phyloP scores from a whole-genome alignment of 92 coral and sea anemone genomes.

The Chrysogorgia sp. region DNA sequence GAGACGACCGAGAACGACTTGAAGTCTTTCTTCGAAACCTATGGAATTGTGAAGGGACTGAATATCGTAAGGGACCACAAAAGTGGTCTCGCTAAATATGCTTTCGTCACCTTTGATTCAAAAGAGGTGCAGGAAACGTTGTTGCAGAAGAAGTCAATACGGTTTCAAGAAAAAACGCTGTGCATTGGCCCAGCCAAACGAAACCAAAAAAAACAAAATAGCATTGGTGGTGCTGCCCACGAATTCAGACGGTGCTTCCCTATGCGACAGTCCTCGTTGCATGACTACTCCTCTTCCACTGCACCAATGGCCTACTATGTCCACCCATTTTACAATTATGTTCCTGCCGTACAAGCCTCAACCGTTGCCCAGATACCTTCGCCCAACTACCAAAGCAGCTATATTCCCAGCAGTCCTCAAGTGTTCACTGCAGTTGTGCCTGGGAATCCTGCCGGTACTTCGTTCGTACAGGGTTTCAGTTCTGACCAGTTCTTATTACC shows the following conservation, averaged over 20 bases:
- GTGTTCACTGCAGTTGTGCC: constrained; percentile 37
- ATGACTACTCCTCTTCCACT: constrained; percentile 42
- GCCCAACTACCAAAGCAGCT: constrained; percentile 39
- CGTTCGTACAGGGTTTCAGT: constrained; percentile 33
- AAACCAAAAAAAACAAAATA: constrained; percentile 62
- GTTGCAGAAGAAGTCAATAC: constrained; percentile 77
- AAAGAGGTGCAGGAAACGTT: constrained; percentile 85
- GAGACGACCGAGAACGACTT: constrained; percentile 97
- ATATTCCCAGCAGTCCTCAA: constrained; percentile 46
- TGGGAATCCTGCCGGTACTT: constrained; percentile 32
- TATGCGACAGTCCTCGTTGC: constrained; percentile 29
- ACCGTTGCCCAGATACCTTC: constrained; percentile 39
- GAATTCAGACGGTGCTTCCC: constrained; percentile 34
- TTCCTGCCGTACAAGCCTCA: constrained; percentile 41
- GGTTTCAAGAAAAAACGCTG: constrained; percentile 86
- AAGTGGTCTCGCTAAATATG: constrained; percentile 95
- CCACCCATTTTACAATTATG: constrained; percentile 30
- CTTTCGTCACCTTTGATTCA: constrained; percentile 95
- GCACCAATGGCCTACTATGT: constrained; percentile 43
- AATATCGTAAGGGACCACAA: constrained; percentile 90
- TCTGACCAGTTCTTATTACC: constrained; percentile 30
- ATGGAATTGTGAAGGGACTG: constrained; percentile 85
- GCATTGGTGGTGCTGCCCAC: constrained; percentile 28
- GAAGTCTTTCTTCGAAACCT: constrained; percentile 83
- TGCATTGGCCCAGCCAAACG: constrained; percentile 84